These are phyloP conservation scores for Siniperca knerii DNA, from an alignment of 2,113 vertebrate genomes.

Conservation along the genomic window DNA sequence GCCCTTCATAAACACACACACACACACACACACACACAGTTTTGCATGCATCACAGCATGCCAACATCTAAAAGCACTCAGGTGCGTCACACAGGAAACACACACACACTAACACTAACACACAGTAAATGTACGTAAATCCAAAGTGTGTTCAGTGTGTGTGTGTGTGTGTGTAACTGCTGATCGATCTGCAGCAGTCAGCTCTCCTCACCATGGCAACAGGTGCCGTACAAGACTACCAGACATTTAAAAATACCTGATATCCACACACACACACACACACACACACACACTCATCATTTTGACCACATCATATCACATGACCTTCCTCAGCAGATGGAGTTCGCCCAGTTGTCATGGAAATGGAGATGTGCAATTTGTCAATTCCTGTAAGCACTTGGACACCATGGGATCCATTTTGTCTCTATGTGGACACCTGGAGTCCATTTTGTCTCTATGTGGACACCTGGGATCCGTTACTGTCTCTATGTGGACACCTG, in stretches of 20 bases:
- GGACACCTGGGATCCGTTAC: no score
- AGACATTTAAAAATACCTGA: slow-evolving; percentile 28
- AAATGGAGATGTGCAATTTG: no score
- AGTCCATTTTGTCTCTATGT: no score
- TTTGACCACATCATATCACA: not conserved
- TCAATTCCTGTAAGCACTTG: no score
- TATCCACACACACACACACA: not conserved
- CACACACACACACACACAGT: not conserved
- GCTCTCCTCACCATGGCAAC: slow-evolving; percentile 65
- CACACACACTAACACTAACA: not conserved
- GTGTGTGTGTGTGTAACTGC: slow-evolving; percentile 4
- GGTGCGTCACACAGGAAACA: not conserved
- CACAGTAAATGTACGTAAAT: not conserved
- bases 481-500: no score
- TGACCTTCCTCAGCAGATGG: not conserved
- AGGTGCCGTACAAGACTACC: slow-evolving; percentile 22
- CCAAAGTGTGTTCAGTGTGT: not conserved
- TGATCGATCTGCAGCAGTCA: slow-evolving; percentile 40
- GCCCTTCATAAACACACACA: not conserved
- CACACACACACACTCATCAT: not conserved
- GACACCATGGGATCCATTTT: no score
- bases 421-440: no score
- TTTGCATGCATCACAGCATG: not conserved
- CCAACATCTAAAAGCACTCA: not conserved
- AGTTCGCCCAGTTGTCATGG: no score